These are phyloP conservation scores for Paedocypris sp. DNA, from an alignment of 2,113 vertebrate genomes.

Conservation along the genomic window DNA sequence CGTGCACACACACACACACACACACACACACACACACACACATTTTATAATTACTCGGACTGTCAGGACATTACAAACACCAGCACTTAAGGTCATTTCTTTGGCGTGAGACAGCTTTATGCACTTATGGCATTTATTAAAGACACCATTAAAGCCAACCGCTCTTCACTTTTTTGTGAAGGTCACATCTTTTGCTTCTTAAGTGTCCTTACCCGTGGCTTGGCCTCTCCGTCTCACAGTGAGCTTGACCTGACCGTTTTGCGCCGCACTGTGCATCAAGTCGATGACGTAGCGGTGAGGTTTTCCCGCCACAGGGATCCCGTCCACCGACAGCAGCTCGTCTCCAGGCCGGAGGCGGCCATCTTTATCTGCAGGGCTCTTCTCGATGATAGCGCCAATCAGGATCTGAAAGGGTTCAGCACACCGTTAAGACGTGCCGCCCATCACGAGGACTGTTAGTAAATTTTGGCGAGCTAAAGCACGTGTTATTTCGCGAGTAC, in stretches of 20 bases:
- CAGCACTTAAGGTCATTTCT: neutral
- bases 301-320: slow-evolving; percentile 87
- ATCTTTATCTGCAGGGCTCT: slow-evolving; percentile 90
- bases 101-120: neutral
- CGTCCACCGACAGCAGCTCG: slow-evolving; percentile 88
- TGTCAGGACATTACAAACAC: neutral
- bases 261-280: slow-evolving; percentile 90
- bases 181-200: no score
- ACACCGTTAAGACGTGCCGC: neutral
- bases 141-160: neutral
- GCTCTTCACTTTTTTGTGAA: neutral
- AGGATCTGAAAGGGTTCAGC: slow-evolving; percentile 67
- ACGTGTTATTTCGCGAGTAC: slow-evolving; percentile 53
- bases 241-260: slow-evolving; percentile 88
- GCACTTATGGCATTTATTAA: neutral
- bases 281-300: slow-evolving; percentile 96
- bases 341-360: slow-evolving; percentile 90
- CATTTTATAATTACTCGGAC: neutral
- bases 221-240: slow-evolving; percentile 84
- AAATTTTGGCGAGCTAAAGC: slow-evolving; percentile 4
- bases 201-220: slow-evolving; percentile 72
- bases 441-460: neutral
- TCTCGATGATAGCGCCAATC: slow-evolving; percentile 93
- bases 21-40: no score
- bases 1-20: no score